phyloP scores from a whole-genome alignment of 2,888 invertebrate genomes.

The Synanthedon myopaeformis region DNA sequence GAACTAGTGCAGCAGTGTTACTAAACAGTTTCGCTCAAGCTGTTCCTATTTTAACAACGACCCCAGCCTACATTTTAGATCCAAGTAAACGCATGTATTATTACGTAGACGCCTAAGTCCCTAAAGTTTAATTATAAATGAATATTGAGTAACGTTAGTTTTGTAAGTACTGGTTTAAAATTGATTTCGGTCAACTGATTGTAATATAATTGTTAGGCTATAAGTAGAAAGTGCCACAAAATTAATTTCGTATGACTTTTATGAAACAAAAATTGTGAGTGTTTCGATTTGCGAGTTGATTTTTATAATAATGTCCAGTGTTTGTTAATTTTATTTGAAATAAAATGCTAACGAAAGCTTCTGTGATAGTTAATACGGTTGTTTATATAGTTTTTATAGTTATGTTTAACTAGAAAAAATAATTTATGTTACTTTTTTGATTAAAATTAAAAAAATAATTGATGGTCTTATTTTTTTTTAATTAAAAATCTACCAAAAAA shows the following conservation, averaged over 20 bases:
- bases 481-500: neutral
- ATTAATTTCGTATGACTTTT: constrained; percentile 13
- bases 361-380: constrained; percentile 47
- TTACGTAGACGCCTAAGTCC: constrained; percentile 41
- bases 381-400: neutral
- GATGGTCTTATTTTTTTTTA: neutral
- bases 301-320: constrained; percentile 4
- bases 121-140: neutral
- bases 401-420: neutral
- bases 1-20: constrained; percentile 36
- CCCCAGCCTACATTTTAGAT: constrained; percentile 52
- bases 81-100: constrained; percentile 66
- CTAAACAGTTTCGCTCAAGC: constrained; percentile 51
- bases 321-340: constrained; percentile 1
- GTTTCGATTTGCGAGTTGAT: constrained; percentile 13
- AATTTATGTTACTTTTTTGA: constrained; percentile 22
- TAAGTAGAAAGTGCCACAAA: constrained; percentile 45
- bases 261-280: constrained; percentile 14
- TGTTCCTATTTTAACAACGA: constrained; percentile 45
- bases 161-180: neutral
- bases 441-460: constrained; percentile 12
- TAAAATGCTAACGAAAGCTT: constrained; percentile 18
- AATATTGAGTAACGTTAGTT: neutral
- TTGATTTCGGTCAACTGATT: neutral
- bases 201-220: constrained; percentile 3